Evolutionary conservation across 2,113 vertebrate species (phyloP), one percentile per base, ranked within the genome.

Genomic region (Lontra canadensis): DNA sequence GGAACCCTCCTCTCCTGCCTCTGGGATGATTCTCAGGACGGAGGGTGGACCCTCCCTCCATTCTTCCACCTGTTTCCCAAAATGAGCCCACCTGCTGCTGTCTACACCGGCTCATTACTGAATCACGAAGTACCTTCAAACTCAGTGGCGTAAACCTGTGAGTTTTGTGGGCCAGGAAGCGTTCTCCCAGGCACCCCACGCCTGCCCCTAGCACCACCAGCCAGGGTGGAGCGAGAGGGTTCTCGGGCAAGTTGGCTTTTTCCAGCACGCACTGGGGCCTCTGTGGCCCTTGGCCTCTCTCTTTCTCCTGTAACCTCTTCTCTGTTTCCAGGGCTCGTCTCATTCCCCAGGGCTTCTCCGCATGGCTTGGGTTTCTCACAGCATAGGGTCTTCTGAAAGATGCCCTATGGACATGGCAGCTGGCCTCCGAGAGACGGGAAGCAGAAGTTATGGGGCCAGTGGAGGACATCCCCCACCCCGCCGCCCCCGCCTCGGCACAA

Each of bases 1-100:
- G 7, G 4, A 21, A 10, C 0, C 4, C 42, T n/a, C 29, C 63
- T 17, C 42, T 42, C 2, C 11, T 2, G 42, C n/a, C 55, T 88
- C 74, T 31, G 36, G 42, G 42, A 21, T 31, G 17, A 39, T 55
- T n/a, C 76, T 44, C 12, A 23, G 42, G 85, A 23, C 11, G 7
- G 47, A 36, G 23, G 18, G 71, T 39, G 59, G 80, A 29, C 31
- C 17, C n/a, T 29, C 31, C 17, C n/a, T 29, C 6, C 1, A 7
- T 12, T 23, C 23, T 61, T 25, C 20, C 25, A 2, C 17, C 76
- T 3, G 31, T 7, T 55, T 44, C 36, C 84, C 10, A 6, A 31
- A 4, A 10, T 29, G 65, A 52, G 26, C 15, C 49, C 63, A 12
- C 15, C n/a, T 14, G 18, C 57, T 21, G 13, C 18, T 9, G 39